phyloP scores from a whole-genome alignment of 1,140 invertebrate genomes.

The Leguminivora glycinivorella region DNA sequence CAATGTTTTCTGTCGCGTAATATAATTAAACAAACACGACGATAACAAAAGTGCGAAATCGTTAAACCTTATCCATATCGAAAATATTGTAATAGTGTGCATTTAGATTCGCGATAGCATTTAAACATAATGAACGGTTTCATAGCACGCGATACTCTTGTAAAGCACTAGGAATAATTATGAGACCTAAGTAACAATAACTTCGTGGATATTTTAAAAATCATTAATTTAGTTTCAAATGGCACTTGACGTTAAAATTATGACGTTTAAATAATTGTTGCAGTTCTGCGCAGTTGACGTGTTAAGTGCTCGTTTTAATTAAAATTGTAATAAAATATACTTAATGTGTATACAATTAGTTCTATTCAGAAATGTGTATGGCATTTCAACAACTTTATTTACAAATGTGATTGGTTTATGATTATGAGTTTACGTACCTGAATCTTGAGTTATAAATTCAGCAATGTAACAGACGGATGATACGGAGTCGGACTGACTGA shows the following conservation, averaged over 20 bases:
- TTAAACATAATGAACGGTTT: conserved; percentile 6
- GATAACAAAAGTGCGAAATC: background rate
- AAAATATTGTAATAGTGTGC: conserved; percentile 15
- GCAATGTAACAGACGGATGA: no score
- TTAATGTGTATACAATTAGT: background rate
- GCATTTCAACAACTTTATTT: background rate
- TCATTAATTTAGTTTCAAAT: conserved; percentile 1
- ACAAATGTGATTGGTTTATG: background rate
- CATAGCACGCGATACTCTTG: conserved; percentile 5
- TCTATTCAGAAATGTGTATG: background rate
- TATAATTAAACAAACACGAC: background rate
- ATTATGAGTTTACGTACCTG: no score
- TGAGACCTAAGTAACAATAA: conserved; percentile 10
- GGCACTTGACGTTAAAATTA: background rate
- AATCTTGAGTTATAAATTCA: no score
- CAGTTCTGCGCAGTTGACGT: conserved; percentile 4
- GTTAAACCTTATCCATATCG: background rate
- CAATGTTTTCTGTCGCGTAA: no score
- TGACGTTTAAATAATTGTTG: background rate
- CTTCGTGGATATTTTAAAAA: conserved; percentile 6
- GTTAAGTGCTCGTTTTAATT: background rate
- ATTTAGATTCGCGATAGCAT: conserved; percentile 25
- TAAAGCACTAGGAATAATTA: conserved; percentile 7
- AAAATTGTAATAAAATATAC: background rate
- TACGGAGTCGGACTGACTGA: no score